Conservation (phyloP, 2,797 vertebrate genomes). For the Alca torda region DNA sequence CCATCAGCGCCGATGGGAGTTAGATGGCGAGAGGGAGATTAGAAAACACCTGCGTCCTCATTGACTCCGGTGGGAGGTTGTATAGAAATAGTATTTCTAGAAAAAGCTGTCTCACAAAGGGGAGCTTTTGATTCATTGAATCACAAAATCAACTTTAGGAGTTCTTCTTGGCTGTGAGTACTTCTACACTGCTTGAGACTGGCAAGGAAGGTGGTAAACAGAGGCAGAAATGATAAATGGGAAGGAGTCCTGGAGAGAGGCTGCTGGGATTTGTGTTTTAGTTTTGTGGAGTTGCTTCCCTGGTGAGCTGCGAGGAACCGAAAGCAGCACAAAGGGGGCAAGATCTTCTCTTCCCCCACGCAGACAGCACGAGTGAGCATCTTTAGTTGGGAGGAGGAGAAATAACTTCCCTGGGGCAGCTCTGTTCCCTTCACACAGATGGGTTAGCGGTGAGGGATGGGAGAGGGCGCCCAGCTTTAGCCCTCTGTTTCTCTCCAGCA, state of each 20-base stretch:
- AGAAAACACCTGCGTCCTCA: not conserved
- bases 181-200: not conserved
- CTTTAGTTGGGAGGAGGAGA: not conserved
- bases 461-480: not conserved
- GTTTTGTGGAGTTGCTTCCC: not conserved
- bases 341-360: not conserved
- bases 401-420: not conserved
- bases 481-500: not conserved
- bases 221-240: not conserved
- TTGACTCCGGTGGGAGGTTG: not conserved
- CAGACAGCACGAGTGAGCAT: not conserved
- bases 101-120: not conserved
- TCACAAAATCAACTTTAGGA: not conserved
- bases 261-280: not conserved
- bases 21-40: not conserved
- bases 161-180: not conserved
- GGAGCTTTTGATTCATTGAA: conserved; percentile 1
- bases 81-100: not conserved
- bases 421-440: not conserved
- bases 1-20: not conserved
- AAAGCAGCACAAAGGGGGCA: not conserved
- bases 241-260: not conserved
- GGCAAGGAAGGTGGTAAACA: not conserved
- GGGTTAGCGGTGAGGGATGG: not conserved
- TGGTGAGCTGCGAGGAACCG: not conserved